A percentile compares a stretch with the other conserved stretches of the same genome.
These are phyloP conservation scores for Cantharis flavilabris DNA, from an alignment of 2,888 invertebrate species.

Conservation along the genomic window DNA sequence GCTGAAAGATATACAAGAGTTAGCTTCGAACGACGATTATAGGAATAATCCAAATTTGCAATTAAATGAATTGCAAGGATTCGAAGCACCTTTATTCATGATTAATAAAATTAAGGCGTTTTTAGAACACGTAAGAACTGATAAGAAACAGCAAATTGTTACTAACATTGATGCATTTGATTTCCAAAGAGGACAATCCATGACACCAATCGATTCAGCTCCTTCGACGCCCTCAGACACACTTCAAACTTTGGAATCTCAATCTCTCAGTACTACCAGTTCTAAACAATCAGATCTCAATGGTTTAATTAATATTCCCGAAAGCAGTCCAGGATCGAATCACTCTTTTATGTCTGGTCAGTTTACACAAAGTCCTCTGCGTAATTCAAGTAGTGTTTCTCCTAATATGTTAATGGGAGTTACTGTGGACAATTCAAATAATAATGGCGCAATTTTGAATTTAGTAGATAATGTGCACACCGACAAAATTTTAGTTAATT, in stretches of 20 bases:
- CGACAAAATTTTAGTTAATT: slow-evolving; percentile 44
- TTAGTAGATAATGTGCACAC: slow-evolving; percentile 42
- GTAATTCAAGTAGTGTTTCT: slow-evolving; percentile 43
- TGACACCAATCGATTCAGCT: slow-evolving; percentile 53
- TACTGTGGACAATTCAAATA: slow-evolving; percentile 35
- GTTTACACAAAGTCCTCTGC: slow-evolving; percentile 45
- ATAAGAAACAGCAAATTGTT: slow-evolving; percentile 40
- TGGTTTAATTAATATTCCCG: slow-evolving; percentile 53
- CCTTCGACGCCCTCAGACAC: slow-evolving; percentile 54
- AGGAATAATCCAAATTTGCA: slow-evolving; percentile 66
- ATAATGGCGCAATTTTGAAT: slow-evolving; percentile 37
- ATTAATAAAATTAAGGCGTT: slow-evolving; percentile 73
- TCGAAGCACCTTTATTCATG: slow-evolving; percentile 76
- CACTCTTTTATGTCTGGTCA: slow-evolving; percentile 51
- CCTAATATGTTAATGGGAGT: slow-evolving; percentile 45
- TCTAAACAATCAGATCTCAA: slow-evolving; percentile 44
- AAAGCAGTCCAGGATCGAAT: slow-evolving; percentile 53
- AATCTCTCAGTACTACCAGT: slow-evolving; percentile 43
- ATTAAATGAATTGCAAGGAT: slow-evolving; percentile 72
- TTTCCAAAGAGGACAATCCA: slow-evolving; percentile 47
- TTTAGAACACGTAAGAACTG: slow-evolving; percentile 58
- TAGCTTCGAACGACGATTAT: slow-evolving; percentile 75
- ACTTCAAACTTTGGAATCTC: slow-evolving; percentile 48
- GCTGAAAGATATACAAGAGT: slow-evolving; percentile 75
- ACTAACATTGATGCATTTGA: slow-evolving; percentile 47